These are phyloP conservation scores for Lymantria dispar DNA, from an alignment of 2,888 invertebrate genomes.

Conservation along the genomic window DNA sequence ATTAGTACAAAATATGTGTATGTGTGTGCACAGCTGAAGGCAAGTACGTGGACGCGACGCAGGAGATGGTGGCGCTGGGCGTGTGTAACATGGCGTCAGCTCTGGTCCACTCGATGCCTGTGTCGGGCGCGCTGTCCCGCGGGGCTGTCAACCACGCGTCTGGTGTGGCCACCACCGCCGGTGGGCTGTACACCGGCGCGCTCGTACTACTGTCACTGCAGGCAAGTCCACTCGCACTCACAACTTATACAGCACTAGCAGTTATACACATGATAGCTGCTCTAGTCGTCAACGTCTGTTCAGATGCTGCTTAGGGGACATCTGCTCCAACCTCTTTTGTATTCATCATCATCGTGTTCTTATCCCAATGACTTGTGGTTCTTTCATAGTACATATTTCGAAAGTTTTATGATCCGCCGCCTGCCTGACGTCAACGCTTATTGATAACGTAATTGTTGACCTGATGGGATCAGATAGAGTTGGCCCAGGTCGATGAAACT, in stretches of 20 bases:
- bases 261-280: too few relatives aligned
- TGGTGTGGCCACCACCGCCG: constrained; percentile 93
- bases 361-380: too few relatives aligned
- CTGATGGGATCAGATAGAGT: too few relatives aligned
- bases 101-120: constrained; percentile 95
- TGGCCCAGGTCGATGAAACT: too few relatives aligned
- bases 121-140: constrained; percentile 93
- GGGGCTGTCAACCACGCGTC: constrained; percentile 97
- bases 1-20: neutral
- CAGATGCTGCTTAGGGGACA: too few relatives aligned
- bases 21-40: constrained; percentile 83
- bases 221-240: constrained; percentile 33
- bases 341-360: too few relatives aligned
- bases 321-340: too few relatives aligned
- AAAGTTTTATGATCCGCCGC: too few relatives aligned
- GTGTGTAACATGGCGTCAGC: constrained; percentile 93
- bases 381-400: too few relatives aligned
- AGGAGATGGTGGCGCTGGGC: constrained; percentile 94
- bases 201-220: constrained; percentile 74
- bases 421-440: too few relatives aligned
- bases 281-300: too few relatives aligned
- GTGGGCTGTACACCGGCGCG: constrained; percentile 91
- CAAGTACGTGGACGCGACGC: constrained; percentile 92
- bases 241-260: neutral
- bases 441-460: too few relatives aligned